Percentiles rank a stretch among this genome's conserved stretches.
These are phyloP conservation scores for Zygogramma bicolorata DNA, from an alignment of 2,888 invertebrate genomes.

Conservation along the genomic window DNA sequence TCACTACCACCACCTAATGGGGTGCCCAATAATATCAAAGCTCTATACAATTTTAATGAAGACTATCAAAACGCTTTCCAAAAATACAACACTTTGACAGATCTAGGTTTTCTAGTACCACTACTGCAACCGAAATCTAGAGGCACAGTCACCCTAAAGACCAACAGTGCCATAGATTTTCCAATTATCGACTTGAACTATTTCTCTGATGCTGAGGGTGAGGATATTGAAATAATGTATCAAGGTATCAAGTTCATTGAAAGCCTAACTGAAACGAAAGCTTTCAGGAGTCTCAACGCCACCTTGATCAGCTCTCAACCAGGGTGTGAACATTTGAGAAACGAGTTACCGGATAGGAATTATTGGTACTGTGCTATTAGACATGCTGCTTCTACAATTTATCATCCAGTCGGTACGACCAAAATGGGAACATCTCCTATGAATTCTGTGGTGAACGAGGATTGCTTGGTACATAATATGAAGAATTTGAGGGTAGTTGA, in stretches of 20 bases:
- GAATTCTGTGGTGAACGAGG: conserved; percentile 70
- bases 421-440: conserved; percentile 69
- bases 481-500: conserved; percentile 69
- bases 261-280: conserved; percentile 65
- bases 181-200: conserved; percentile 54
- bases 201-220: conserved; percentile 43
- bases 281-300: conserved; percentile 73
- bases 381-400: conserved; percentile 65
- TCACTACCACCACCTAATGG: conserved; percentile 67
- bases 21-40: neutral
- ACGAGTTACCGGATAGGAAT: conserved; percentile 61
- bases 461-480: conserved; percentile 69
- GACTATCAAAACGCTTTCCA: neutral
- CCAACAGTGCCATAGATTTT: conserved; percentile 54
- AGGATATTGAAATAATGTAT: conserved; percentile 76
- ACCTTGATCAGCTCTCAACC: conserved; percentile 61
- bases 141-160: conserved; percentile 54
- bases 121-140: conserved; percentile 54
- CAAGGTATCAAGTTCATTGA: conserved; percentile 68
- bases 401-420: conserved; percentile 69
- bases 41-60: conserved; percentile 20
- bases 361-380: conserved; percentile 68
- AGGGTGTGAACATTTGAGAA: conserved; percentile 61
- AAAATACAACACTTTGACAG: conserved; percentile 27
- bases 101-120: conserved; percentile 40